Evolutionary conservation across 2,113 vertebrate genomes (phyloP).

Genomic region (Lanius collurio): DNA sequence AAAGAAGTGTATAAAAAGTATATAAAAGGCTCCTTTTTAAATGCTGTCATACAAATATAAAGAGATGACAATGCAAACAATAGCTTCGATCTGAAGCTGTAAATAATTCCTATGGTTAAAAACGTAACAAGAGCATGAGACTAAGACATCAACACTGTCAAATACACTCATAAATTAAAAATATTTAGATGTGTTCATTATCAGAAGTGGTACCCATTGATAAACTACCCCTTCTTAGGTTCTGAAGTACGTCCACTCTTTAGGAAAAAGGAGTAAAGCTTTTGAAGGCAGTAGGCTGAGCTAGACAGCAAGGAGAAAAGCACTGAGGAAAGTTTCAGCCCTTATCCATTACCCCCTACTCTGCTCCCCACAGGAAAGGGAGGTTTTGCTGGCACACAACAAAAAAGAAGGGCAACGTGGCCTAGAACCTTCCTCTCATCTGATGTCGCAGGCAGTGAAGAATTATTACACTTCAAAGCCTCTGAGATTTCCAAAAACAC

Average conservation of each 20-base stretch:
- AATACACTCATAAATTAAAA: neutral
- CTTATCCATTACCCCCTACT: neutral
- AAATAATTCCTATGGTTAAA: slow-evolving; percentile 24
- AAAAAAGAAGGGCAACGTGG: neutral
- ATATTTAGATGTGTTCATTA: neutral
- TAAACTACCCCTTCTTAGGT: neutral
- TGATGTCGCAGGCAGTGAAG: neutral
- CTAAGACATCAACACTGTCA: neutral
- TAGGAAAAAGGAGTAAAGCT: neutral
- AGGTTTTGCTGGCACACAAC: neutral
- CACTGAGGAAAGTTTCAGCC: neutral
- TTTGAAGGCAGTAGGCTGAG: neutral
- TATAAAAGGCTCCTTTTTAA: neutral
- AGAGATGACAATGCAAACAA: slow-evolving; percentile 4
- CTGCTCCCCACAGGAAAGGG: neutral
- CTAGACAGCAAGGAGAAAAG: neutral
- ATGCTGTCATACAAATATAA: neutral
- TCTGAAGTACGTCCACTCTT: neutral
- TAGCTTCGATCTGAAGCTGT: neutral
- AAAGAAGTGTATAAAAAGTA: neutral
- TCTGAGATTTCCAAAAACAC: neutral
- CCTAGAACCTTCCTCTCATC: neutral
- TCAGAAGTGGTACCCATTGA: neutral
- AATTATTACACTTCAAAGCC: neutral
- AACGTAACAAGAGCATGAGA: neutral